Base-by-base conservation (phyloP, 2,797 vertebrate species). In the Notoglanidium macrostoma region DNA sequence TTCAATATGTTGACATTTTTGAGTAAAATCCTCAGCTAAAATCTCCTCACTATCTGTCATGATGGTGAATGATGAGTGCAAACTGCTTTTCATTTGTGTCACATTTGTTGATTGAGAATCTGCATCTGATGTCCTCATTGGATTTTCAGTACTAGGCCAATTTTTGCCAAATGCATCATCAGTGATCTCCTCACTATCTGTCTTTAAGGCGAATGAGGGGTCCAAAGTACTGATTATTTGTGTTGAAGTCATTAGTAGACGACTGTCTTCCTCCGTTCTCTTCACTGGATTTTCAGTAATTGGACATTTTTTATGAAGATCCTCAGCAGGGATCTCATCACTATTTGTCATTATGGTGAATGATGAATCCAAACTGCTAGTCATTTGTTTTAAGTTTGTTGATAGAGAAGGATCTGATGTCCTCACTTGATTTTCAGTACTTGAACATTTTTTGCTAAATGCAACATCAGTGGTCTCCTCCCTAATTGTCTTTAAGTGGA, bases 321-420 rank as follows among this genome's bases (percentile, higher is more conserved):
- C 63, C n/a, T 32, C 63, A 29, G 19, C 23, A 63, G 26, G 7
- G 61, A 9, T 63, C 61, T 63, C 61, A 2, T 63, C 65, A 67
- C 65, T 67, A 67, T 32, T 8, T 32, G 65, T 26, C 35, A 44
- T n/a, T 2, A 44, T 6, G 23, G 29, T 14, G 11, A 79, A 86
- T n/a, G 90, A 86, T 23, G 83, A 29, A 83, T 88, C 85, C 10
- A 49, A 68, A 85, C 59, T n/a, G 83, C 89, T 46, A 10, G 21
- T 2, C 78, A 40, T 59, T 59, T 80, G 78, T 80, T 32, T 80
- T 14, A 44, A 11, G 87, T 74, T 91, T 83, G 91, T 88, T 51
- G 19, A 23, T 17, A 17, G 6, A 83, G 26, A 35, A 54, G n/a
- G 12, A 11, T 67, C 10, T 15, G 83, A 68, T 85, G 23, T 61